A percentile compares a stretch with the other conserved stretches of the same genome.
These are phyloP conservation scores for Pipa parva DNA, from an alignment of 2,113 vertebrate species.

Conservation along the genomic window DNA sequence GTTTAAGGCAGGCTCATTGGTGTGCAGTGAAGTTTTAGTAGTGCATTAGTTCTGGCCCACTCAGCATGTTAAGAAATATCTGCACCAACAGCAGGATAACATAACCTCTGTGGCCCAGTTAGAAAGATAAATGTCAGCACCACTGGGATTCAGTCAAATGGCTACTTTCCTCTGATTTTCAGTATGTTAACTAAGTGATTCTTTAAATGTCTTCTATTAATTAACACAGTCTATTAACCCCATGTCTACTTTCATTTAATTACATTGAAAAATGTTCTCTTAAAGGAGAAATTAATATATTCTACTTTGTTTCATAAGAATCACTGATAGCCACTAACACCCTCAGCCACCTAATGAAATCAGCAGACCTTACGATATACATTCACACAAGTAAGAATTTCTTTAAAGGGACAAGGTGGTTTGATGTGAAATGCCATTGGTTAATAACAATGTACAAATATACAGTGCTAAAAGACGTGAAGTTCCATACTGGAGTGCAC, in stretches of 20 bases:
- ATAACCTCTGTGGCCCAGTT: conserved; percentile 36
- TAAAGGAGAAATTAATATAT: neutral
- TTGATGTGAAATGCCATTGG: no score
- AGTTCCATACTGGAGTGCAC: no score
- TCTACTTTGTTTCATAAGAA: neutral
- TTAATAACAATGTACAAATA: no score
- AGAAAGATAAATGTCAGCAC: conserved; percentile 43
- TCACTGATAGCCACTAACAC: no score
- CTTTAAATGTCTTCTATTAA: conserved; percentile 39
- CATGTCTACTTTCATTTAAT: neutral
- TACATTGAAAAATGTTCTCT: neutral
- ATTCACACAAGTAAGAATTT: no score
- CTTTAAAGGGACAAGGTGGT: no score
- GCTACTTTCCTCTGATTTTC: conserved; percentile 18
- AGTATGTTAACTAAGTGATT: conserved; percentile 42
- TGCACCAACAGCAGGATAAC: conserved; percentile 24
- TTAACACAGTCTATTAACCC: conserved; percentile 32
- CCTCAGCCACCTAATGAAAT: no score
- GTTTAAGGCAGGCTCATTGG: no score
- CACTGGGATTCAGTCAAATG: conserved; percentile 28
- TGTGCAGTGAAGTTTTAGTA: neutral
- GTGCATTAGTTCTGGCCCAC: conserved; percentile 12
- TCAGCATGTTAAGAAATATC: conserved; percentile 39
- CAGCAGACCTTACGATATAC: no score
- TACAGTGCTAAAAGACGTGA: no score